Base-by-base conservation (phyloP, 2,888 invertebrate species). In the Poecilobothrus nobilitatus region DNA sequence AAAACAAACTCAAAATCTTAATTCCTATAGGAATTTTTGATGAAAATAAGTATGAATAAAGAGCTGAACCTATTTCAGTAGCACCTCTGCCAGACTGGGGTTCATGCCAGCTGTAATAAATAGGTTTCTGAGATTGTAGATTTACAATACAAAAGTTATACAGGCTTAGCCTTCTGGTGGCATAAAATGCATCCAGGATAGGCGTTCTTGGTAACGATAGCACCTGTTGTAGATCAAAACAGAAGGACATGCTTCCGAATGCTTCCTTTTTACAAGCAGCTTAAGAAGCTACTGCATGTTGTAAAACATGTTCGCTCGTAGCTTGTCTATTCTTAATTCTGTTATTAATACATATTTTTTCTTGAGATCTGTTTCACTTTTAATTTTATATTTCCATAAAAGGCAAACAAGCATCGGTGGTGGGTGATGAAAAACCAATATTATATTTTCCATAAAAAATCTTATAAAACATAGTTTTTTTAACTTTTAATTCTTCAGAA, bases 371-470 rank as follows among this genome's bases (percentile, higher is more conserved):
- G 34, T 34, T 5, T 34, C 34, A 34, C 6, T 7, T 34, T 34
- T 34, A 34, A 34, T 34, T 34, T 34, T 34, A 34, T 34, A 34
- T 34, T 34, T 34, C 8, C 34, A 34, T 27, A 22, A 20, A 64
- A 64, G 22, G 15, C 20, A 21, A 21, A 64, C 64, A 64, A 22
- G 21, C 22, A 20, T 65, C 65, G 3, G 65, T 65, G 34, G 65
- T 34, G 33, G 65, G 65, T 33, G 65, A 65, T 65, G 65, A 65
- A 65, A 65, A 65, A 65, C 65, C 65, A 65, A 65, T 65, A 34
- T 34, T 34, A 34, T 34, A 34, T 34, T 34, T 8, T 8, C 34
- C 34, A 34, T 34, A 8, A 20, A 65, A 65, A 34, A 65, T 65
- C 12, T 65, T 65, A 65, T 65, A 65, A 65, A 65, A 65, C 65